phyloP scores from a whole-genome alignment of 1,140 invertebrate species.

The Apis florea region DNA sequence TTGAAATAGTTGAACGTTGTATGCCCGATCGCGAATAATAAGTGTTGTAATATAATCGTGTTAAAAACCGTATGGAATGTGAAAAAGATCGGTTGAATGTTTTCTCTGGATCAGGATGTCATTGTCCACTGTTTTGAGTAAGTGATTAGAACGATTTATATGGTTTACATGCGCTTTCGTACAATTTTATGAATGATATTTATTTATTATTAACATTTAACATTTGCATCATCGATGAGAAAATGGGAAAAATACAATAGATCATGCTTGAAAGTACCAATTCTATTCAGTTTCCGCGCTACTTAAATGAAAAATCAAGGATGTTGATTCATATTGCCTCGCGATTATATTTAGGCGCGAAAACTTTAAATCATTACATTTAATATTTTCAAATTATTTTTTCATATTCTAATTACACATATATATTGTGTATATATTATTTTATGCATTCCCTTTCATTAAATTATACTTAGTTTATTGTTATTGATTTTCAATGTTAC shows the following conservation, averaged over 20 bases:
- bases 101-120: slow-evolving; percentile 50
- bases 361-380: not conserved
- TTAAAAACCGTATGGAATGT: slow-evolving; percentile 51
- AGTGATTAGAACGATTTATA: slow-evolving; percentile 27
- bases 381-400: not conserved
- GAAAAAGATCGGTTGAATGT: slow-evolving; percentile 23
- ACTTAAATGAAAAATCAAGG: not conserved
- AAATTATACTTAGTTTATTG: too few species aligned
- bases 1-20: slow-evolving; percentile 53
- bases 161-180: not conserved
- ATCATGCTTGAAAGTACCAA: not conserved
- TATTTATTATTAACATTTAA: not conserved
- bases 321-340: not conserved
- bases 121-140: slow-evolving; percentile 46
- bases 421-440: too few species aligned
- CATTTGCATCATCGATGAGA: not conserved
- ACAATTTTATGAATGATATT: not conserved
- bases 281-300: not conserved
- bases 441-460: too few species aligned
- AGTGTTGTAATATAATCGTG: slow-evolving; percentile 20
- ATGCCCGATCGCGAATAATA: slow-evolving; percentile 22
- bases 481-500: too few species aligned
- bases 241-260: not conserved
- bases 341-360: not conserved
- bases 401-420: not conserved